Percentiles rank a stretch among this genome's conserved stretches.
Evolutionary conservation across 1,140 invertebrate genomes (phyloP).

Genomic region (Heliconius eleuchia): DNA sequence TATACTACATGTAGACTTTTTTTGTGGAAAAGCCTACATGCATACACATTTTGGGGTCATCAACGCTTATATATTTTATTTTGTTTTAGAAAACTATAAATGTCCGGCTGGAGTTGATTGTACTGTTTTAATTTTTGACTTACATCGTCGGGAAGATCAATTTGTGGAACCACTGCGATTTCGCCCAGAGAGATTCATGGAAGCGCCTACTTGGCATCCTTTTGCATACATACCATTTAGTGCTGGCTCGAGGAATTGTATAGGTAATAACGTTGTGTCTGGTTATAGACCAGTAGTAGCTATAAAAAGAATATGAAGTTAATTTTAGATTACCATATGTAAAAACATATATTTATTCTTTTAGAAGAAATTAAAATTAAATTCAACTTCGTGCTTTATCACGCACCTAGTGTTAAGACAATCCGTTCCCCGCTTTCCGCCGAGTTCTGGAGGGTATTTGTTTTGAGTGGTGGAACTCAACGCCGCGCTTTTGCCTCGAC

Average conservation of each 20-base stretch:
- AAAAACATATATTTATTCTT: too few species aligned
- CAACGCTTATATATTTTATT: not conserved
- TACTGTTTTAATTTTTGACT: constrained; percentile 81
- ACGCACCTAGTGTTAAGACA: too few species aligned
- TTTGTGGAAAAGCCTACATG: not conserved
- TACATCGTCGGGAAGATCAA: constrained; percentile 81
- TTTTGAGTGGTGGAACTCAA: too few species aligned
- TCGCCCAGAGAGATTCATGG: constrained; percentile 84
- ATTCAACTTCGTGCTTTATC: too few species aligned
- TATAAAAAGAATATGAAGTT: constrained; percentile 20
- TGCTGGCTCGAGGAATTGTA: constrained; percentile 85
- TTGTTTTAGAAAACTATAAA: constrained; percentile 16
- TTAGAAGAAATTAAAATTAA: too few species aligned
- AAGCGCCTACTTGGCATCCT: constrained; percentile 76
- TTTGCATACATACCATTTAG: constrained; percentile 87
- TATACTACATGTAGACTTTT: too few species aligned
- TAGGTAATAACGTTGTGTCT: constrained; percentile 59
- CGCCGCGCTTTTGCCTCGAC: too few species aligned
- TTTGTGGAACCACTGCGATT: constrained; percentile 83
- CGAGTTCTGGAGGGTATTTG: too few species aligned
- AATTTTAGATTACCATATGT: too few species aligned
- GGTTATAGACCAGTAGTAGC: not conserved
- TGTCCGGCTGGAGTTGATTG: constrained; percentile 76
- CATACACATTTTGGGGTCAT: not conserved
- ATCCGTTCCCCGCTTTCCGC: too few species aligned